Conservation (phyloP, 2,113 vertebrate species). For the Oryzias melastigma region DNA sequence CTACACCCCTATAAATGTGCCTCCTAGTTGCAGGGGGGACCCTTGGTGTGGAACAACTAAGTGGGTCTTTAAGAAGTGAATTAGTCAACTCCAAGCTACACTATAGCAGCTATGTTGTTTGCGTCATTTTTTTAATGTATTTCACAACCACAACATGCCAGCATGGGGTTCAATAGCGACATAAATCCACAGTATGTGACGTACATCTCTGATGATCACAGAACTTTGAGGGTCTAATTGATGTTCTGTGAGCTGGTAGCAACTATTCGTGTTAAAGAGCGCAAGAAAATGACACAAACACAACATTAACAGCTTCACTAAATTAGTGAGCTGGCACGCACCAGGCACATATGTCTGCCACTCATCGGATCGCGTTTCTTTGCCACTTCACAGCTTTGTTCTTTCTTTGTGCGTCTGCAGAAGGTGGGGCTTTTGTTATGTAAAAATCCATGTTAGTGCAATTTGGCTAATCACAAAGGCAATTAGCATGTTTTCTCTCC, state of each 20-base stretch:
- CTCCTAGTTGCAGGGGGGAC: too few relatives aligned
- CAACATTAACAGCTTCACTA: background rate
- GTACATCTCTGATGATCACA: conserved; percentile 25
- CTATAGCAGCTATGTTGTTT: background rate
- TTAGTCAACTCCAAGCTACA: too few relatives aligned
- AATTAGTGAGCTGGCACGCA: too few relatives aligned
- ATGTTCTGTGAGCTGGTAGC: background rate
- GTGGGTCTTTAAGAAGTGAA: too few relatives aligned
- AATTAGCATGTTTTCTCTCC: conserved; percentile 63
- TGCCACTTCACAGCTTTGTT: conserved; percentile 8
- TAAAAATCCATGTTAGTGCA: conserved; percentile 42
- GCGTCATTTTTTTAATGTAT: conserved; percentile 8
- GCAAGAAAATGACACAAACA: conserved; percentile 6
- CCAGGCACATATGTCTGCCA: background rate
- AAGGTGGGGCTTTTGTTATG: conserved; percentile 28
- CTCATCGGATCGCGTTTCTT: background rate
- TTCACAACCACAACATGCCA: conserved; percentile 20
- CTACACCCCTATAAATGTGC: too few relatives aligned
- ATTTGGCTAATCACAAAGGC: conserved; percentile 47
- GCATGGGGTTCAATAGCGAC: conserved; percentile 7
- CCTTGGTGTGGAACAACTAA: too few relatives aligned
- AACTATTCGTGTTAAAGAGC: conserved; percentile 17
- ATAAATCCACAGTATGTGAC: conserved; percentile 25
- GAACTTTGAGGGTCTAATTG: conserved; percentile 26
- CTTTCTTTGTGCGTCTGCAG: conserved; percentile 13